Conservation (phyloP, 2,113 vertebrate genomes). For the Corythaeola cristata region DNA sequence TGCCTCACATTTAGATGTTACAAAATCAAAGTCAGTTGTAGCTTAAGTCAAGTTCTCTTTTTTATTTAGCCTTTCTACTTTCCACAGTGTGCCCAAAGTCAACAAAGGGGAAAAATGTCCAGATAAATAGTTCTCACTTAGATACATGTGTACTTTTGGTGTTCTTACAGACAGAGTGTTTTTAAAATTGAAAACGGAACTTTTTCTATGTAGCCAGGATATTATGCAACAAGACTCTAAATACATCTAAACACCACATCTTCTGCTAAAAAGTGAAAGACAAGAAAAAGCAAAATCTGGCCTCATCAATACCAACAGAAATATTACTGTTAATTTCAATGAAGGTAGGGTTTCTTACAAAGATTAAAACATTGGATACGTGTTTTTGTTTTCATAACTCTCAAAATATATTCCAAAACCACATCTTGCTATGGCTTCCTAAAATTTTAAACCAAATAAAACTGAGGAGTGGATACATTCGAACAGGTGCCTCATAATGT, state of each 20-base stretch:
- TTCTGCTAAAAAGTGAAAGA: neutral
- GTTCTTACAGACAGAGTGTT: neutral
- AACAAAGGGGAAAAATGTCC: neutral
- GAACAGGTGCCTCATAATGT: neutral
- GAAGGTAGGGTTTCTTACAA: neutral
- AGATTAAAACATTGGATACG: neutral
- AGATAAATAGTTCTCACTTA: neutral
- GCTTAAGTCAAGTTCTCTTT: neutral
- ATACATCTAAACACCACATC: neutral
- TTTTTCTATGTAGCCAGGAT: neutral
- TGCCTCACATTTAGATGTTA: neutral
- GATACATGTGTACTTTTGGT: neutral
- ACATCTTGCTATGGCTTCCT: neutral
- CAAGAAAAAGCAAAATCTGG: neutral
- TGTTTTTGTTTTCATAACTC: neutral
- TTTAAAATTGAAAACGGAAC: neutral
- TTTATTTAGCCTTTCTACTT: neutral
- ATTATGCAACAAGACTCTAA: neutral
- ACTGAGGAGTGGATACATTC: neutral
- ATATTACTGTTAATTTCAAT: neutral
- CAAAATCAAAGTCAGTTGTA: neutral
- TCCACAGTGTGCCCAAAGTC: neutral
- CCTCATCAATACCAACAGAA: neutral
- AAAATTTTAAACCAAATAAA: neutral
- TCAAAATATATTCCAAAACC: neutral